Base-by-base conservation (phyloP, 2,888 invertebrate genomes). In the Quadriops clusia region DNA sequence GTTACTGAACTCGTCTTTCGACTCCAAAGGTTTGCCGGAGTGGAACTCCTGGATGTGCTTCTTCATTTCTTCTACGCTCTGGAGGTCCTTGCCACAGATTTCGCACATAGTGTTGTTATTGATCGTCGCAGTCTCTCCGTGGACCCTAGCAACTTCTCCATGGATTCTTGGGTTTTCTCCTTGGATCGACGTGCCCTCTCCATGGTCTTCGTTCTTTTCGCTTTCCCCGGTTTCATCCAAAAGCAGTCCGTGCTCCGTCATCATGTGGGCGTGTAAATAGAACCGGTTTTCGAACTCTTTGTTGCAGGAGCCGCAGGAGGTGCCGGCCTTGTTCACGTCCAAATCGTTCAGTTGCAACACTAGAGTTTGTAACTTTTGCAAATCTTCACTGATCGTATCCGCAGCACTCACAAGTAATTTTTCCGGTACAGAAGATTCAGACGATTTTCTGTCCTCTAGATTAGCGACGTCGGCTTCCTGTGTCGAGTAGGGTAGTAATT, bases 351-450 rank as follows among this genome's bases (percentile, higher is more conserved):
- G 64, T 60, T 84, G 90, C 47, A 81, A 73, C 48, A 85, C 84
- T 89, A 87, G 93, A 11, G 84, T 84, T 59, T 90, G 89, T 33
- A 90, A 60, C 55, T 89, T 87, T 41, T 86, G 81, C 8, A 90
- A 64, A 56, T 89, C 87, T 56, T 87, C 84, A 43, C 83, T 84
- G 29, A 86, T 80, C 2, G 76, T 67, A 38, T 70, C 72, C 3
- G 69, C 63, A 26, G 58, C 62, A n/a, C n/a, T n/a, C n/a, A n/a
- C n/a, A n/a, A n/a, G n/a, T n/a, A n/a, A n/a, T 13, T 28, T 38
- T 5, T 34, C 22, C 11, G 33, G 34, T 15, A 28, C 30, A 13
- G 34, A 36, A 4, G 28, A 23, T 6, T 36, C 39, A 13, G 39
- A 28, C 7, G 20, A 22, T 20, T 28, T 35, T 37, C 41, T 36